phyloP scores from a whole-genome alignment of 1,140 invertebrate genomes.

The Onthophagus taurus region DNA sequence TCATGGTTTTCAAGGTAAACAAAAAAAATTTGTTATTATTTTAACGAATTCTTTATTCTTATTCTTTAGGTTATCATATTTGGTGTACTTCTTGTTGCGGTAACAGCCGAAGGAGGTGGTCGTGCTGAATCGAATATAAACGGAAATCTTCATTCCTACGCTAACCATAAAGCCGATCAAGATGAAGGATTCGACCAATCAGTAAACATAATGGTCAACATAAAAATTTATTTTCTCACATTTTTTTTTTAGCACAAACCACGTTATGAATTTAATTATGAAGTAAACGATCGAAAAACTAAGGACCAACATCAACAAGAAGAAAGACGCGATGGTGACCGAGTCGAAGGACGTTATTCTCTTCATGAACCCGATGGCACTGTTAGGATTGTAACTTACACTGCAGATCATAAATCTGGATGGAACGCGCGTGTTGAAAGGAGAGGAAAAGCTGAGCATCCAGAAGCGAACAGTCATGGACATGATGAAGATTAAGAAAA shows the following conservation, averaged over 20 bases:
- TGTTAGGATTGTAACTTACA: conserved; percentile 46
- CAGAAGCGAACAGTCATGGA: background rate
- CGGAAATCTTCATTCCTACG: background rate
- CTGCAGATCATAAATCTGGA: conserved; percentile 43
- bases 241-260: conserved; percentile 46
- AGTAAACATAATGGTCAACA: background rate
- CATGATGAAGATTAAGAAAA: background rate
- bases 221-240: conserved; percentile 22
- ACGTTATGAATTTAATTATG: conserved; percentile 56
- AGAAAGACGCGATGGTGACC: conserved; percentile 24
- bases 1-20: no score
- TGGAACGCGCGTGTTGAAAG: conserved; percentile 15
- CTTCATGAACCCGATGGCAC: conserved; percentile 46
- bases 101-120: background rate
- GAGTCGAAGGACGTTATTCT: conserved; percentile 38
- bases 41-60: no score
- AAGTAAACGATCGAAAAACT: conserved; percentile 55
- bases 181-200: conserved; percentile 6
- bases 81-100: background rate
- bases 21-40: no score
- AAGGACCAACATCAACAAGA: conserved; percentile 50
- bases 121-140: background rate
- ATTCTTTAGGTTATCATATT: background rate
- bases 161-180: background rate
- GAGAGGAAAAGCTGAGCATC: conserved; percentile 1